These are phyloP conservation scores for Thyatira batis DNA, from an alignment of 2,888 invertebrate genomes.

Conservation along the genomic window DNA sequence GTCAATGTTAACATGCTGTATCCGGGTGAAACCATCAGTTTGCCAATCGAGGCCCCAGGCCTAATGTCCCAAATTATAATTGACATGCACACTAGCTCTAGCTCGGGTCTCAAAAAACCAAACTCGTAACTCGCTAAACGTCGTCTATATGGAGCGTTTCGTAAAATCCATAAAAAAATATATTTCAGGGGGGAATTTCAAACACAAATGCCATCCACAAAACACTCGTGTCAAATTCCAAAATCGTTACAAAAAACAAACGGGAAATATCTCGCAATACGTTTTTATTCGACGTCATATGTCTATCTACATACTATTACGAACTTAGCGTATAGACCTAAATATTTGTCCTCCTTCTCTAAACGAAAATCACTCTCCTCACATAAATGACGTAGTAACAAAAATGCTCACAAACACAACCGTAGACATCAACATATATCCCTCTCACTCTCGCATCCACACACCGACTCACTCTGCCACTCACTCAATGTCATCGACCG, in stretches of 20 bases:
- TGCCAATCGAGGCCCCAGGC: conserved; percentile 24
- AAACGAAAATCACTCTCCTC: conserved; percentile 61
- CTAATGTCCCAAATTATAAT: conserved; percentile 43
- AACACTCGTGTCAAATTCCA: conserved; percentile 51
- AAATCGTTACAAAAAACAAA: conserved; percentile 43
- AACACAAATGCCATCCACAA: conserved; percentile 45
- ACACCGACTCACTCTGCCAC: conserved; percentile 17
- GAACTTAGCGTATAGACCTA: conserved; percentile 29
- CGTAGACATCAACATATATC: conserved; percentile 44
- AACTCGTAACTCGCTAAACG: conserved; percentile 9
- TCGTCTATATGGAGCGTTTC: conserved; percentile 23
- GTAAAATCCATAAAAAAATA: conserved; percentile 64
- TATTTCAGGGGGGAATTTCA: conserved; percentile 41
- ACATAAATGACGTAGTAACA: conserved; percentile 62
- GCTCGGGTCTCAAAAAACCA: conserved; percentile 37
- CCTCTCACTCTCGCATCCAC: conserved; percentile 15
- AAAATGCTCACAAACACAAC: conserved; percentile 70
- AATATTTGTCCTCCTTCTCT: conserved; percentile 11
- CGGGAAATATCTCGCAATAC: neutral
- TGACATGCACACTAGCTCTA: conserved; percentile 22
- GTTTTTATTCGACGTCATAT: neutral
- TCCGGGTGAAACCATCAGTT: neutral
- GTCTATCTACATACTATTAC: neutral
- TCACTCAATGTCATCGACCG: conserved; percentile 28
- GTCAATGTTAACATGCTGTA: neutral